Evolutionary conservation across 1,140 invertebrate genomes (phyloP).

Genomic region (Drosophila leontia): DNA sequence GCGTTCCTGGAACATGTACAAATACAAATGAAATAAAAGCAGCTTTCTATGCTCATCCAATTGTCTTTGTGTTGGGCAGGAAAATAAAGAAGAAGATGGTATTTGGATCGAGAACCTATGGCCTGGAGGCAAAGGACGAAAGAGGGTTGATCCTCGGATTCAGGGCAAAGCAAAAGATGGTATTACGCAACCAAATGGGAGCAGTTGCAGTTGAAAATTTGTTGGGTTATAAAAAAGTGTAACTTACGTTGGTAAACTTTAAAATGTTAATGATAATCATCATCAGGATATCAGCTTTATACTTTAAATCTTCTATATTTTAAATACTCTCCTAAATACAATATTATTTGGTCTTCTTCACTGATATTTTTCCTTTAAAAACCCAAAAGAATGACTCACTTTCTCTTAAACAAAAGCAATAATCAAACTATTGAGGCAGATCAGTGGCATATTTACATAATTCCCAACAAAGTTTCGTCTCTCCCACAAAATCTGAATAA

Average conservation of each 20-base stretch:
- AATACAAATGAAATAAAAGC: slow-evolving; percentile 58
- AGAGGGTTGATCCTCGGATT: slow-evolving; percentile 24
- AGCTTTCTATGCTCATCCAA: slow-evolving; percentile 52
- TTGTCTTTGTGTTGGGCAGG: slow-evolving; percentile 53
- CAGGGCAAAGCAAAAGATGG: slow-evolving; percentile 1
- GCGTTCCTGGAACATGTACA: slow-evolving; percentile 66
- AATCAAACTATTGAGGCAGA: slow-evolving; percentile 6
- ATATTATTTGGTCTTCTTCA: not conserved
- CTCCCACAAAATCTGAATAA: not conserved
- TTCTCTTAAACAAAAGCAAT: not conserved
- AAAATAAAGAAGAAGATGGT: slow-evolving; percentile 31
- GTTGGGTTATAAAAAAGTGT: not conserved
- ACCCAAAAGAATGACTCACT: not conserved
- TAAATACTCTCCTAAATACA: too few relatives aligned
- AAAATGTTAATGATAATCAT: not conserved
- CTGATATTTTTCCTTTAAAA: not conserved
- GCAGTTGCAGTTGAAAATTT: not conserved
- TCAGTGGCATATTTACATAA: slow-evolving; percentile 17
- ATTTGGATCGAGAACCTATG: slow-evolving; percentile 33
- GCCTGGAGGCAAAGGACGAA: slow-evolving; percentile 21
- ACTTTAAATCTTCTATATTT: not conserved
- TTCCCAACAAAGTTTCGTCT: not conserved
- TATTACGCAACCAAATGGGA: slow-evolving; percentile 48
- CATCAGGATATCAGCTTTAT: not conserved
- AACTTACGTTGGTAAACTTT: not conserved